These are phyloP conservation scores for Rhogogaster chlorosoma DNA, from an alignment of 2,888 invertebrate species.

Conservation along the genomic window DNA sequence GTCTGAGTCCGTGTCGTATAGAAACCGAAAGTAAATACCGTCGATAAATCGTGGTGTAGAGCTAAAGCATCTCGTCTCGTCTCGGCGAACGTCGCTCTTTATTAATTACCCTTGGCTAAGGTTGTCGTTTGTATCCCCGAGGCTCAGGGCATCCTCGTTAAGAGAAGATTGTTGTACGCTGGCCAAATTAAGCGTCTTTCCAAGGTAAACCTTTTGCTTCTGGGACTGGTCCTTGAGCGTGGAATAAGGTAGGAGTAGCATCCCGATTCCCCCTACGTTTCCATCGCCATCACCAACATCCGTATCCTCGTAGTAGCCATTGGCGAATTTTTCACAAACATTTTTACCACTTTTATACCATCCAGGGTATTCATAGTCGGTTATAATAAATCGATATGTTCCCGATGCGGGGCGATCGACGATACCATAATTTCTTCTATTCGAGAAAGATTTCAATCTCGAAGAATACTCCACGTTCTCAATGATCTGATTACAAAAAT, in stretches of 20 bases:
- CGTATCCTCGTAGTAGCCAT: not conserved
- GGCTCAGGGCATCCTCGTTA: conserved; percentile 32
- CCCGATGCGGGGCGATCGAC: not conserved
- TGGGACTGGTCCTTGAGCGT: not conserved
- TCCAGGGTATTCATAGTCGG: not conserved
- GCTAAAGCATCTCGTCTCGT: conserved; percentile 23
- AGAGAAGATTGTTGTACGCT: conserved; percentile 38
- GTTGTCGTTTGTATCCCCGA: conserved; percentile 42
- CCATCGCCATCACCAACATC: not conserved
- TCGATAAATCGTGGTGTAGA: conserved; percentile 35
- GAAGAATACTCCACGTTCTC: too few species aligned
- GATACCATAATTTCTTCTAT: not conserved
- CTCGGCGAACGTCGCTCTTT: conserved; percentile 19
- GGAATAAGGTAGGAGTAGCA: not conserved
- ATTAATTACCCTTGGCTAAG: conserved; percentile 45
- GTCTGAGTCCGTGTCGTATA: not conserved
- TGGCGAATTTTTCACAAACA: not conserved
- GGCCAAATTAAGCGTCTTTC: conserved; percentile 31
- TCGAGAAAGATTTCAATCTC: too few species aligned
- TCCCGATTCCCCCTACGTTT: not conserved
- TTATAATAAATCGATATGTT: not conserved
- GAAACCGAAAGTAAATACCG: conserved; percentile 36
- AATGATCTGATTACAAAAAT: too few species aligned
- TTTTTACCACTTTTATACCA: not conserved
- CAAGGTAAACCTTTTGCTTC: not conserved